Evolutionary conservation across 2,888 invertebrate genomes (phyloP), one percentile per base, ranked within the genome.

Genomic region (Dolomedes plantarius): DNA sequence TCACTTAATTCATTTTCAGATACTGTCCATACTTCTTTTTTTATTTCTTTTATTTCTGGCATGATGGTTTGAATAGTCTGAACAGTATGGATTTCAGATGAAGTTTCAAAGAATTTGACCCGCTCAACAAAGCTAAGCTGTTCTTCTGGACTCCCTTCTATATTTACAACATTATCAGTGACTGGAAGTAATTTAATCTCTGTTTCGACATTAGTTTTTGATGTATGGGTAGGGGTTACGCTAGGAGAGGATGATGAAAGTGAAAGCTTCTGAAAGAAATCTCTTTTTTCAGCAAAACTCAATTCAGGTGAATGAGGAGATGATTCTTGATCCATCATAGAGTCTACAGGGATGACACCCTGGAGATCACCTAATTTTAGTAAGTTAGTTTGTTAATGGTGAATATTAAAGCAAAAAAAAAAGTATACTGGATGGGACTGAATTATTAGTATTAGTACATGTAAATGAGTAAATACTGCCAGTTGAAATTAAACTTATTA

Each of bases 221-320:
- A 23, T 5, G 75, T 80, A 32, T 79, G 86, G 0, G 86, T 72
- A 5, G 79, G 76, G 2, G 80, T 80, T n/a, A 46, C 75, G 16
- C 50, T 79, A 28, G 86, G 56, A 1, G 79, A 80, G 7, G 75
- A 75, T 31, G 77, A 77, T 1, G 76, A 72, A 36, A 50, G 72
- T 3, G 87, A 87, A n/a, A 87, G 65, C 77, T 79, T 87, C 19
- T 87, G 87, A 39, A 87, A 87, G 68, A 87, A 87, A 41, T 87
- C 87, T 19, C 87, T 39, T 74, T 87, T 87, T 39, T 87, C 87
- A 13, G 87, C 87, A 62, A 87, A 87, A 73, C 87, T 87, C 13
- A 87, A n/a, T 72, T 86, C 80, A 0, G 86, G 80, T 0, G 80
- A 86, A 23, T 65, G 64, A 13, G 86, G 80, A 11, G 78, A 73